Evolutionary conservation across 2,888 invertebrate genomes (phyloP), one percentile per base, ranked within the genome.

Genomic region (Acleris holmiana): DNA sequence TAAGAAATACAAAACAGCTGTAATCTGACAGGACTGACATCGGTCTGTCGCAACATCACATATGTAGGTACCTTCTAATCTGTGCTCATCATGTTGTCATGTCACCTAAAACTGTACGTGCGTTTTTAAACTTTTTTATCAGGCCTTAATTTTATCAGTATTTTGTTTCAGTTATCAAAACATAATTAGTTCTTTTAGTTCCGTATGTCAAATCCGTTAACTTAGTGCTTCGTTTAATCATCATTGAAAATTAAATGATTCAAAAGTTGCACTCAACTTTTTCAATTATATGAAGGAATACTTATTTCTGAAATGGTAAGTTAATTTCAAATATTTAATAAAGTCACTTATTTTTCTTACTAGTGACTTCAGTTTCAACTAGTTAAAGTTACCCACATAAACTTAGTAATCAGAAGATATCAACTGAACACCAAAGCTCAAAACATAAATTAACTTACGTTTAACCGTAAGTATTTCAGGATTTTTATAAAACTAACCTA

Each of bases 41-140:
- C 5, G 0, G 23, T 23, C 23, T 25, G 7, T 25, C 7, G 29
- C 29, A n/a, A n/a, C n/a, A n/a, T n/a, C n/a, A n/a, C n/a, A n/a
- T n/a, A n/a, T n/a, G n/a, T n/a, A n/a, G n/a, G n/a, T n/a, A n/a
- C n/a, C n/a, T n/a, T n/a, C n/a, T n/a, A n/a, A n/a, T n/a, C n/a
- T 23, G 4, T 4, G 18, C 7, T 46, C 8, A 10, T 8, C 29
- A 8, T 29, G 25, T 29, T 29, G 35, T 35, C 35, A 35, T 35
- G 35, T 35, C 35, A 13, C 35, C 0, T 35, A 61, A 61, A 60
- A 29, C 25, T 50, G n/a, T 25, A 13, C 55, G 55, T 46, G 56
- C 25, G 63, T 29, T 49, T 49, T 65, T 0, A n/a, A 29, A 54
- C 54, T 40, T 49, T 59, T 49, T 60, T 60, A 65, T 65, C 64